Base-by-base conservation (phyloP, 1,140 invertebrate species). In the Drosophila gunungcola region DNA sequence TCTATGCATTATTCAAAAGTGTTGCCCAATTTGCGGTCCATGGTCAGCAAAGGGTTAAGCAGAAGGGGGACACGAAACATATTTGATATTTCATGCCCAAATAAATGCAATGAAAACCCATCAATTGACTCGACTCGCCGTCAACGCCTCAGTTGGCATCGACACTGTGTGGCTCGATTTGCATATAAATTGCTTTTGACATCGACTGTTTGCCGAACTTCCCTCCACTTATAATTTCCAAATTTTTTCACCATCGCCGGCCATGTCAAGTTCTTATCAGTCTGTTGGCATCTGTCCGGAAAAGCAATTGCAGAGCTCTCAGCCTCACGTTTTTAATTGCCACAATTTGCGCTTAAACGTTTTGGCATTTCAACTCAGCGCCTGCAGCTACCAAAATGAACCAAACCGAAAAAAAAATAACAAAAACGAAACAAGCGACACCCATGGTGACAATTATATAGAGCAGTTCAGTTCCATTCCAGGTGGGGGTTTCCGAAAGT, bases 1-100 rank as follows among this genome's bases (percentile, higher is more conserved):
- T 89, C 78, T 75, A 90, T 90, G 85, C 84, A 89, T 89, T 90
- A 89, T 90, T 89, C 85, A 89, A 84, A 72, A 88, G 84, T 88
- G 73, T 49, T 56, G 54, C 54, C 68, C 62, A 70, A 55, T 60
- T 52, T 75, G 51, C 29, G 36, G 39, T 41, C 61, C 55, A 48
- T 46, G 64, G 72, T 49, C 80, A 75, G 38, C 45, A 39, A 73
- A 88, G 83, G 84, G 83, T 83, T 86, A 89, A 73, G 56, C n/a
- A 10, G 48, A 12, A 4, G 9, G 27, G 36, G 38, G 29, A 32
- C 60, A 65, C 29, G 60, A 67, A 78, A 57, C 74, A 85, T 77
- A 86, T 62, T 78, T 78, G 58, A 85, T 81, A 86, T 86, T 88
- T 88, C 80, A 72, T 90, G 80, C 73, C 83, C 83, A 90, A 81